These are phyloP conservation scores for Tetrax tetrax DNA, from an alignment of 2,113 vertebrate species.

Conservation along the genomic window DNA sequence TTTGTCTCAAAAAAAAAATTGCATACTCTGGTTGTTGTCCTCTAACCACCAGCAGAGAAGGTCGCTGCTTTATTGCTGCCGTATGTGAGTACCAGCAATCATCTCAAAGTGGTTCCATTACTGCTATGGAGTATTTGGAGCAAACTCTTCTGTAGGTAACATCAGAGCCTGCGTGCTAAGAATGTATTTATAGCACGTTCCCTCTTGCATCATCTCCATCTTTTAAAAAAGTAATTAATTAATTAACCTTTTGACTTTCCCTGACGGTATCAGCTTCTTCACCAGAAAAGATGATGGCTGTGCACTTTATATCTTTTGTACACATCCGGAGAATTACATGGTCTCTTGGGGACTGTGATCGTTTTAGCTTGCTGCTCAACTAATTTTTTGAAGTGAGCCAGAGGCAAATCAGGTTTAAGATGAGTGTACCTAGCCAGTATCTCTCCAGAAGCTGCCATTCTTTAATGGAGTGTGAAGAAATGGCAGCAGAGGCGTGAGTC, in stretches of 20 bases:
- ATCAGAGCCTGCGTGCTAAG: not conserved
- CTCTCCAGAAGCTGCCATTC: not conserved
- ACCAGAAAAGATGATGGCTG: not conserved
- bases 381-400: not conserved
- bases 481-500: not conserved
- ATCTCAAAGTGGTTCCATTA: not conserved
- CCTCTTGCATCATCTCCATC: not conserved
- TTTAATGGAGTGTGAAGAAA: not conserved
- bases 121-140: not conserved
- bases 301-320: not conserved
- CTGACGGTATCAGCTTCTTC: not conserved
- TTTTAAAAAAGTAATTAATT: not conserved
- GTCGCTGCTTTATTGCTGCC: not conserved
- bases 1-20: not conserved
- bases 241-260: slow-evolving; percentile 16
- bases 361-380: not conserved
- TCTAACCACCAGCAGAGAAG: not conserved
- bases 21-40: not conserved
- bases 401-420: not conserved
- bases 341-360: not conserved
- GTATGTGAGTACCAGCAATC: not conserved
- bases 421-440: not conserved
- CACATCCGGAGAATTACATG: not conserved
- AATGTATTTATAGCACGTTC: not conserved
- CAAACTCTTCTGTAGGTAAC: not conserved